A percentile compares a stretch with the other conserved stretches of the same genome.
Evolutionary conservation across 1,140 invertebrate species (phyloP).

Genomic region (Neotoxoptera formosana): DNA sequence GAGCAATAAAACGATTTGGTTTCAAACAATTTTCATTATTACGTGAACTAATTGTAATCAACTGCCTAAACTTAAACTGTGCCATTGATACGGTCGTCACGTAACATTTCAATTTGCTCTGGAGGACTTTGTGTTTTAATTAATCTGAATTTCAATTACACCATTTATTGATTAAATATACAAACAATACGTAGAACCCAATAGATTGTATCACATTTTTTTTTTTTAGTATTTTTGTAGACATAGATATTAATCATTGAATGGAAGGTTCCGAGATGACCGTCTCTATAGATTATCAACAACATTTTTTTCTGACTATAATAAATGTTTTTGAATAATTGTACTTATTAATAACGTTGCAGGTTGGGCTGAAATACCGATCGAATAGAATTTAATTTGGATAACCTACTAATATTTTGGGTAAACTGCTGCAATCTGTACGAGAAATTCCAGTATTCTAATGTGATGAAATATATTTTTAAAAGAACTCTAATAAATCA

Average conservation of each 20-base stretch:
- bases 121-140: slow-evolving; percentile 15
- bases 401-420: no score
- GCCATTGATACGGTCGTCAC: slow-evolving; percentile 40
- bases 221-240: not conserved
- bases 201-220: not conserved
- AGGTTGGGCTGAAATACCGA: not conserved
- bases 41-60: not conserved
- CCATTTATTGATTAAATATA: not conserved
- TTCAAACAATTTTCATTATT: slow-evolving; percentile 19
- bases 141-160: not conserved
- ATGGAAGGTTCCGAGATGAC: not conserved
- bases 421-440: no score
- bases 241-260: not conserved
- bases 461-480: no score
- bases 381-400: not conserved
- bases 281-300: not conserved
- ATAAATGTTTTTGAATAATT: not conserved
- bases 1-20: not conserved
- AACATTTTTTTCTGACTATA: not conserved
- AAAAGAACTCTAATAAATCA: no score
- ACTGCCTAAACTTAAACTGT: not conserved
- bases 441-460: no score
- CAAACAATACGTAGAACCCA: not conserved
- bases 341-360: not conserved
- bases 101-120: slow-evolving; percentile 39